Evolutionary conservation across 2,113 vertebrate genomes (phyloP).

Genomic region (Cyprinodon tularosa): DNA sequence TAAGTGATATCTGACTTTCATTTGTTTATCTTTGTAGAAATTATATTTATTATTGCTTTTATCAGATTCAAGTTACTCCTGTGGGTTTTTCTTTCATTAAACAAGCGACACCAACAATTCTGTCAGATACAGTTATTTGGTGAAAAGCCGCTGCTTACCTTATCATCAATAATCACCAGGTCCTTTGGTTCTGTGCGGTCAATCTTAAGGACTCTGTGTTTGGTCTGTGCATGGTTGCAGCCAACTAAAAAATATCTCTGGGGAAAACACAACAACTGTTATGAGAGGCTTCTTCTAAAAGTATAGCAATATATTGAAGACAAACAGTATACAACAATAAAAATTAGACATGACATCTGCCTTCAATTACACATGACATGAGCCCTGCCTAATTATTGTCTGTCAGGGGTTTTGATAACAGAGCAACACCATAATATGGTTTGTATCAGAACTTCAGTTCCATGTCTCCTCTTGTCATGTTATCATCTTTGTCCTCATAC

Average conservation of each 20-base stretch:
- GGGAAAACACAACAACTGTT: background rate
- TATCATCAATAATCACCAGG: constrained; percentile 94
- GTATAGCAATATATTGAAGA: background rate
- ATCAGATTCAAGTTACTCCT: too few species aligned
- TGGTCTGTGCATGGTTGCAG: constrained; percentile 94
- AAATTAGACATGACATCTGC: background rate
- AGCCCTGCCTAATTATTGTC: background rate
- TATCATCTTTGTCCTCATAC: constrained; percentile 47
- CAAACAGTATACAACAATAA: background rate
- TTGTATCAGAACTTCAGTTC: constrained; percentile 1
- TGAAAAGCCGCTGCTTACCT: constrained; percentile 78
- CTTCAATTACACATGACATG: background rate
- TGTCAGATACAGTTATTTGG: background rate
- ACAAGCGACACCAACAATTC: too few species aligned
- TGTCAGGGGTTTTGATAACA: constrained; percentile 12
- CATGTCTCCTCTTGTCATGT: constrained; percentile 11
- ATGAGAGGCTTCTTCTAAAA: background rate
- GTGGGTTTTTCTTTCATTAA: too few species aligned
- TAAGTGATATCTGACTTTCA: too few species aligned
- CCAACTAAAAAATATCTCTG: constrained; percentile 96
- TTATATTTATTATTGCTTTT: too few species aligned
- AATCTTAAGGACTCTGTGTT: constrained; percentile 94
- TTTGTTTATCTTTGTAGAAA: too few species aligned
- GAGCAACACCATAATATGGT: background rate
- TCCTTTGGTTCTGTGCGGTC: constrained; percentile 96